Conservation (phyloP, 1,140 invertebrate genomes). For the Micrasema longulum region DNA sequence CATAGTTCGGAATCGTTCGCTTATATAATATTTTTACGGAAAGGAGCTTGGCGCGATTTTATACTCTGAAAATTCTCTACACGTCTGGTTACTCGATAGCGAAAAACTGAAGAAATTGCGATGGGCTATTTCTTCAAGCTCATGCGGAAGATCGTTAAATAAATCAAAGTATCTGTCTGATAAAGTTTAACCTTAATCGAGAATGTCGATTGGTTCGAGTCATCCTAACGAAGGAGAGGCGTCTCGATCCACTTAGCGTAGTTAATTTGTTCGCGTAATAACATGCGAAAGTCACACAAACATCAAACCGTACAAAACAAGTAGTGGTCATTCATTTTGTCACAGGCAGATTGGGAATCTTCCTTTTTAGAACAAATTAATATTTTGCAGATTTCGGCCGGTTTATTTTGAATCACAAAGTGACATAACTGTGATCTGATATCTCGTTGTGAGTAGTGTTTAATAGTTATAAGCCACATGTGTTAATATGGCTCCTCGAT, state of each 20-base stretch:
- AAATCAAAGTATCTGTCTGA: slow-evolving; percentile 8
- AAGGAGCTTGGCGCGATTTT: slow-evolving; percentile 36
- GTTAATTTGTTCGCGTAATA: background rate
- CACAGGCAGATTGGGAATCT: slow-evolving; percentile 27
- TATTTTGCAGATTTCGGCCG: slow-evolving; percentile 21
- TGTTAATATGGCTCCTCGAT: slow-evolving; percentile 21
- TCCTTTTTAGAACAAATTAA: slow-evolving; percentile 1
- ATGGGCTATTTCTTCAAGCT: slow-evolving; percentile 15
- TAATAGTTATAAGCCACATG: slow-evolving; percentile 35
- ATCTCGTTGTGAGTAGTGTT: slow-evolving; percentile 49
- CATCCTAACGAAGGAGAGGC: slow-evolving; percentile 8
- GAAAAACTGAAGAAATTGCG: slow-evolving; percentile 10
- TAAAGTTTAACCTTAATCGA: slow-evolving; percentile 7
- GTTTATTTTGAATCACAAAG: slow-evolving; percentile 37
- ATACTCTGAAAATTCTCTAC: slow-evolving; percentile 33
- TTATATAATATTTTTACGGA: slow-evolving; percentile 39
- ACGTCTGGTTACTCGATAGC: slow-evolving; percentile 12
- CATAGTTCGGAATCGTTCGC: slow-evolving; percentile 35
- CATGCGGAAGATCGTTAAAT: background rate
- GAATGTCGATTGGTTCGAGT: slow-evolving; percentile 6
- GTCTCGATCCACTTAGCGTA: slow-evolving; percentile 22
- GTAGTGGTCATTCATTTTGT: slow-evolving; percentile 30
- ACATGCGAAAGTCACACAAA: background rate
- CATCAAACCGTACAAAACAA: slow-evolving; percentile 10
- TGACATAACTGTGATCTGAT: slow-evolving; percentile 53